Base-by-base conservation (phyloP, 92 coral and sea anemone species). In the Pocillopora grandis region DNA sequence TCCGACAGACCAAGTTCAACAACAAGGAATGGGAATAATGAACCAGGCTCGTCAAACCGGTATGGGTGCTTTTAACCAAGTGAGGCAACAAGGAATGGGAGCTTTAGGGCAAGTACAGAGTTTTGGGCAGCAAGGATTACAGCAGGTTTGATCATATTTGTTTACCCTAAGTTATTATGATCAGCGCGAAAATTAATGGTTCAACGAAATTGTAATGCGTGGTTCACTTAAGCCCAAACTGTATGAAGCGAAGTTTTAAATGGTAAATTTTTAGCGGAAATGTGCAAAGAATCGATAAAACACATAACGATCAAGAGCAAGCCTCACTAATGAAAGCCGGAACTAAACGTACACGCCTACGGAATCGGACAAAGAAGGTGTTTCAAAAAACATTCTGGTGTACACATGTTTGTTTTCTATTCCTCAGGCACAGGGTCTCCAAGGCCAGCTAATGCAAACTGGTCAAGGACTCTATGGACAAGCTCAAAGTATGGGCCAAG, bases 11-110 rank as follows among this genome's bases (percentile, higher is more conserved):
- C 95, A 96, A 72, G 91, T 92, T 19, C 95, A 92, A 62, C 95
- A 90, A 85, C 93, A 93, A 86, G 98, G 95, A 27, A 87, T 90
- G 93, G 94, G 94, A 42, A 91, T 92, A n/a, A 87, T 90, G 27
- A 90, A 90, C 88, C 97, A 96, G 75, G 89, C 92, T 2, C 76
- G 90, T 61, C 94, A 95, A 84, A 84, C 94, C 2, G 98, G 98
- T 20, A 91, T 91, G 97, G 98, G 98, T 10, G 95, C 98, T 36
- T 65, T 95, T 18, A 93, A 92, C 63, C 88, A 84, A 9, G 37
- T 58, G 76, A 86, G 92, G 52, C 93, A 87, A 58, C 86, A 89
- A 16, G 97, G 95, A 63, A 88, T 89, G 81, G 92, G 94, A 21
- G 88, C 89, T 63, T 87, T 87, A 18, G 92, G 94, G 66, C 90